Evolutionary conservation across 2,888 invertebrate species (phyloP).

Genomic region (Odontocerum albicorne): DNA sequence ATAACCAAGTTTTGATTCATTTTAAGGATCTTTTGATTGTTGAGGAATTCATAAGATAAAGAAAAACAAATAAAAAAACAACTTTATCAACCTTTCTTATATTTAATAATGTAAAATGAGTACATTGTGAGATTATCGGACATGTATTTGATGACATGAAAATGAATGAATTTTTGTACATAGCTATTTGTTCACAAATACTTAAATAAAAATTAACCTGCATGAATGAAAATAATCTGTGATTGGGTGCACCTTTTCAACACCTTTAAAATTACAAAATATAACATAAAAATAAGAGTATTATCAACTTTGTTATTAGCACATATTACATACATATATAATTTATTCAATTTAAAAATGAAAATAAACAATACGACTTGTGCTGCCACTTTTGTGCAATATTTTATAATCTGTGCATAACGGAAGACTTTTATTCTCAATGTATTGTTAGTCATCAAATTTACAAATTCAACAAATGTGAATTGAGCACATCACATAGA

Average conservation of each 20-base stretch:
- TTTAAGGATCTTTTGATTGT: too few relatives aligned
- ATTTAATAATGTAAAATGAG: slow-evolving; percentile 60
- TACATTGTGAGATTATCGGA: slow-evolving; percentile 43
- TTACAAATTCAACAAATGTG: slow-evolving; percentile 20
- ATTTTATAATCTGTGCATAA: slow-evolving; percentile 55
- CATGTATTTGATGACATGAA: slow-evolving; percentile 28
- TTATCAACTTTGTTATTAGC: slow-evolving; percentile 11
- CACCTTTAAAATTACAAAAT: slow-evolving; percentile 20
- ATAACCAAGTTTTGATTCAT: too few relatives aligned
- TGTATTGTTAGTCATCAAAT: slow-evolving; percentile 16
- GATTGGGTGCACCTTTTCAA: slow-evolving; percentile 24
- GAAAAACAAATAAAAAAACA: not conserved
- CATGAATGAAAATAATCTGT: slow-evolving; percentile 20
- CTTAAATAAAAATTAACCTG: slow-evolving; percentile 15
- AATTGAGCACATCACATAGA: slow-evolving; percentile 32
- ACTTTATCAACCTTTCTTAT: slow-evolving; percentile 44
- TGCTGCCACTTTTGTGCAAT: slow-evolving; percentile 46
- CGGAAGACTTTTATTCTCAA: slow-evolving; percentile 53
- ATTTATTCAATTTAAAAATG: slow-evolving; percentile 22
- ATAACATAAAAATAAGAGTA: slow-evolving; percentile 19
- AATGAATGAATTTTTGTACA: slow-evolving; percentile 24
- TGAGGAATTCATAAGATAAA: not conserved
- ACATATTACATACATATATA: slow-evolving; percentile 7
- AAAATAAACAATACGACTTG: slow-evolving; percentile 32
- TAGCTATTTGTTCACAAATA: slow-evolving; percentile 25